phyloP scores from a whole-genome alignment of 2,797 vertebrate species.

The Poecilia wingei region DNA sequence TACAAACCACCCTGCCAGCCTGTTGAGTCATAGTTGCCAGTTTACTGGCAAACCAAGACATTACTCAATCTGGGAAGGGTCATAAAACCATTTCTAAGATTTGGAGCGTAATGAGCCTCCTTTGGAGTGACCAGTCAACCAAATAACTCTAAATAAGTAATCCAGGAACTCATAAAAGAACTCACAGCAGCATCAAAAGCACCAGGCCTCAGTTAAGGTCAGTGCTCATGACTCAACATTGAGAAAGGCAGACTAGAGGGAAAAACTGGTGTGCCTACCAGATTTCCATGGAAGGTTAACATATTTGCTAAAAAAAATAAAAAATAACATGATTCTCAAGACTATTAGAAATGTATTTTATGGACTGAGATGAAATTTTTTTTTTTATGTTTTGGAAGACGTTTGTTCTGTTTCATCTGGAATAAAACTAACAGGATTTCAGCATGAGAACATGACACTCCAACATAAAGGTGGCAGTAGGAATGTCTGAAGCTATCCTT shows the following conservation, averaged over 20 bases:
- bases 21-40: not conserved
- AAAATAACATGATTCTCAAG: not conserved
- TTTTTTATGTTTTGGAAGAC: not conserved
- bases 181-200: not conserved
- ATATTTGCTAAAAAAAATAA: not conserved
- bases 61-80: not conserved
- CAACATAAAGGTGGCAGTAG: not conserved
- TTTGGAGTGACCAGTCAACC: not conserved
- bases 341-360: not conserved
- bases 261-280: not conserved
- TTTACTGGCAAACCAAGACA: not conserved
- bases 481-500: not conserved
- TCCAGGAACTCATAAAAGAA: not conserved
- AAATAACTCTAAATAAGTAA: not conserved
- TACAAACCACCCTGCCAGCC: not conserved
- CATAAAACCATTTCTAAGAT: not conserved
- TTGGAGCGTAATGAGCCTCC: not conserved
- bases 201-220: not conserved
- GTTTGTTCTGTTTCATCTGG: not conserved
- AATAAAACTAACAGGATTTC: not conserved
- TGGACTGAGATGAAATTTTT: not conserved
- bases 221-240: not conserved
- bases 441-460: not conserved
- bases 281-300: not conserved
- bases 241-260: not conserved